Base-by-base conservation (phyloP, 2,113 vertebrate species). In the Aegotheles bennettii region DNA sequence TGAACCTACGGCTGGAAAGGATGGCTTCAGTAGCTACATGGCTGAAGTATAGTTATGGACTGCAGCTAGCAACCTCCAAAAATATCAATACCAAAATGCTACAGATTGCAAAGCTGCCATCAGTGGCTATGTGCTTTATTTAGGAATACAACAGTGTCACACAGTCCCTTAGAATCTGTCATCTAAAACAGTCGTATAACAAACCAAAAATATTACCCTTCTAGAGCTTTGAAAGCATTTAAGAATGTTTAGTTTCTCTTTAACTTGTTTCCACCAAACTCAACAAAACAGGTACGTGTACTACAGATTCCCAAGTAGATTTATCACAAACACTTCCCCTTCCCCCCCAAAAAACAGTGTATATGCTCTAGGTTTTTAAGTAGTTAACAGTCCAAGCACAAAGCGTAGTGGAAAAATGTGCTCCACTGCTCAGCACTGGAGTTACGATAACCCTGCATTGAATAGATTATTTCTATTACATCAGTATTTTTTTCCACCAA, bases 51-150 rank as follows among this genome's bases (percentile, higher is more conserved):
- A 89, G 92, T 96, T 97, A 96, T 28, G 24, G 51, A 73, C 81
- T 82, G 89, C 90, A 94, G 93, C 86, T 84, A 94, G 70, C 83
- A 77, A 90, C 60, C 84, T 93, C 96, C 95, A 84, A 95, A 97
- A 97, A 97, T 97, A 97, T 70, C 89, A 0, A 7, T 83, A 94
- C 19, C 3, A 2, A 93, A 96, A 97, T 96, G 90, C 92, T 96
- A 87, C 81, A 90, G 93, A 97, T 95, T 93, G 84, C 96, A 94
- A 86, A 96, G 93, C 97, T 95, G 94, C 95, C 95, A 91, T 73
- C 80, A 73, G 53, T 40, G 90, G 63, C 11, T 40, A 90, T 56
- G 82, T 86, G 51, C 90, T 95, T 95, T 95, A 94, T 96, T 95
- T 96, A 96, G 80, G 82, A 95, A 84, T 83, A 95, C 88, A 93